Percentiles rank a stretch among this genome's conserved stretches.
phyloP scores from a whole-genome alignment of 92 coral and sea anemone genomes.

The Parazoanthus swiftii region DNA sequence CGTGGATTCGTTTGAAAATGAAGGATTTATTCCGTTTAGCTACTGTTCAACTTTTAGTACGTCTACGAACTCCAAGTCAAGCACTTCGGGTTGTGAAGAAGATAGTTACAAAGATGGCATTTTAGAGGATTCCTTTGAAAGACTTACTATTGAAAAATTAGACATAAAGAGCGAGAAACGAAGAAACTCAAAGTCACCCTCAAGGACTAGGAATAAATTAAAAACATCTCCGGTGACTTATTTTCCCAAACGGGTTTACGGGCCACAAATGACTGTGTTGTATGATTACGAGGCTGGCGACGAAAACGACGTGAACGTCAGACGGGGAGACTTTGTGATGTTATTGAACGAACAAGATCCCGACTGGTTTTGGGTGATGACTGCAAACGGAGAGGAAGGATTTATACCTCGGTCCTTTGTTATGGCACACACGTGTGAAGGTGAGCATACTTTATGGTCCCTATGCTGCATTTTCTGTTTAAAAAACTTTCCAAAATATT shows the following conservation, averaged over 20 bases:
- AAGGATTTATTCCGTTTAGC: conserved; percentile 75
- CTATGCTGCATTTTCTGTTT: too few species aligned
- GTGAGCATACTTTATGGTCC: conserved; percentile 43
- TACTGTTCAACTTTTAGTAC: conserved; percentile 67
- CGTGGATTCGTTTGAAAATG: conserved; percentile 68
- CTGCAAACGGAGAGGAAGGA: conserved; percentile 85
- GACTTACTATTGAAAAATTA: conserved; percentile 39
- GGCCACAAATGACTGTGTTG: conserved; percentile 78
- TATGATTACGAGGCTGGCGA: conserved; percentile 72
- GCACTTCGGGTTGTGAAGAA: conserved; percentile 81
- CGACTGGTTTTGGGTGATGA: conserved; percentile 82
- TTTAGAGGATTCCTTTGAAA: conserved; percentile 50
- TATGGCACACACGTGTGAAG: conserved; percentile 86
- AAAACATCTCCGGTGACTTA: conserved; percentile 59
- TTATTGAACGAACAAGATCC: conserved; percentile 81
- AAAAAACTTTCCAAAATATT: too few species aligned
- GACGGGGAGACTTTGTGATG: conserved; percentile 84
- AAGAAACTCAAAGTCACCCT: conserved; percentile 17
- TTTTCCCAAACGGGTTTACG: conserved; percentile 85
- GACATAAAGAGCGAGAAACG: conserved; percentile 36
- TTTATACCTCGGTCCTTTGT: conserved; percentile 80
- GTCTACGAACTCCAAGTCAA: conserved; percentile 69
- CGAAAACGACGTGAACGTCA: conserved; percentile 80
- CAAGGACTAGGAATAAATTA: conserved; percentile 37
- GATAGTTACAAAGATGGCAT: conserved; percentile 61